Evolutionary conservation across 2,797 vertebrate species (phyloP).

Genomic region (Nannoperca obscura): DNA sequence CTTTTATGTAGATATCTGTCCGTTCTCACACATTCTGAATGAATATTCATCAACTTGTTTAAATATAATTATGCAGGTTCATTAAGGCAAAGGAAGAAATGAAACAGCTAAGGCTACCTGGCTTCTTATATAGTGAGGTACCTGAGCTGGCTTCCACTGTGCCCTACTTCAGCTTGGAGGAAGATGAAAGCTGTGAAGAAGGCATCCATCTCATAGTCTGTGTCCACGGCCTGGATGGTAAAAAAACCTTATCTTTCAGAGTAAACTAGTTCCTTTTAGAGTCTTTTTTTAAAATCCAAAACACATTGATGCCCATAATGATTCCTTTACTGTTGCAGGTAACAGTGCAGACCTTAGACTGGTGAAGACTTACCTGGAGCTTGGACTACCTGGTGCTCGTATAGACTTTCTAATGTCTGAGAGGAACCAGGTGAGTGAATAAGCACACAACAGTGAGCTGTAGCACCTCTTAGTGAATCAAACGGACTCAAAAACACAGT

Average conservation of each 20-base stretch:
- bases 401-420: conserved; percentile 99
- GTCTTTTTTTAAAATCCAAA: background rate
- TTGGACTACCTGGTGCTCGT: conserved; percentile 94
- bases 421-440: conserved; percentile 92
- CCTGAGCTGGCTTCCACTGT: conserved; percentile 92
- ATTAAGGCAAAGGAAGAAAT: conserved; percentile 96
- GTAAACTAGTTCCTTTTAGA: background rate
- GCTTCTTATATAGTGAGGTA: conserved; percentile 96
- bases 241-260: conserved; percentile 21
- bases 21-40: conserved; percentile 7
- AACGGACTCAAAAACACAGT: background rate
- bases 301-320: background rate
- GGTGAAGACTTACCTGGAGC: conserved; percentile 98
- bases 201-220: conserved; percentile 98
- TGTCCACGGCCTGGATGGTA: conserved; percentile 97
- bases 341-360: conserved; percentile 98
- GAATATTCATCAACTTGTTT: conserved; percentile 26
- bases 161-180: conserved; percentile 97
- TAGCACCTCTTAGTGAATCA: background rate
- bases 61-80: conserved; percentile 85
- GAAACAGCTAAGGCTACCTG: conserved; percentile 93
- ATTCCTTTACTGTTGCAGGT: conserved; percentile 78
- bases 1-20: conserved; percentile 24
- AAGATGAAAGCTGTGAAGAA: conserved; percentile 91
- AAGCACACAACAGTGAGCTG: background rate